Conservation (phyloP, 2,113 vertebrate genomes). For the Rostratula benghalensis region DNA sequence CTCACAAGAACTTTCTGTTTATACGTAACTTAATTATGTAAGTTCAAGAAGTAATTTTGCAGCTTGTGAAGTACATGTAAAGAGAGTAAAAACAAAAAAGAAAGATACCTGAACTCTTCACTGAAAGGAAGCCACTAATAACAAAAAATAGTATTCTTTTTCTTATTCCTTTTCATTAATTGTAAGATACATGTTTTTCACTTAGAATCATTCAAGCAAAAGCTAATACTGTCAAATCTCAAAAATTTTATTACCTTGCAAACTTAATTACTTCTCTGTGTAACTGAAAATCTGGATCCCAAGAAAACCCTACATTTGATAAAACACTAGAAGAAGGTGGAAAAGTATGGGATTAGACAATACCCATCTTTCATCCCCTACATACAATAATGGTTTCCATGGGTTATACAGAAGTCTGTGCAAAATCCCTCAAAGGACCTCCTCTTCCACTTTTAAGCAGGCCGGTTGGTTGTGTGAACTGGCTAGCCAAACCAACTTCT, state of each 20-base stretch:
- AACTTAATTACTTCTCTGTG: background rate
- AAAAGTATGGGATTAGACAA: background rate
- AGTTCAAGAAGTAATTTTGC: background rate
- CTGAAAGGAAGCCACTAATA: background rate
- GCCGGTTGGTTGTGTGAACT: background rate
- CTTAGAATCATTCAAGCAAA: background rate
- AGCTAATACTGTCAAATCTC: background rate
- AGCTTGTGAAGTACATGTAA: background rate
- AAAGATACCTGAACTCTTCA: background rate
- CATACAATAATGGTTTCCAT: accelerated
- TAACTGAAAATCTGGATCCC: background rate
- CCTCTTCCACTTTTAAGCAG: background rate
- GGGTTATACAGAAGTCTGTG: background rate
- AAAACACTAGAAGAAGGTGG: background rate
- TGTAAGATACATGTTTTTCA: background rate
- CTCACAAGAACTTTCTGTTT: background rate
- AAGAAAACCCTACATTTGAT: background rate
- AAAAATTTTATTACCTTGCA: background rate
- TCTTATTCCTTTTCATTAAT: background rate
- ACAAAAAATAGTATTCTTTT: background rate
- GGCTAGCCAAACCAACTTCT: accelerated
- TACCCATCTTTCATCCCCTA: background rate
- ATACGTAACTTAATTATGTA: background rate
- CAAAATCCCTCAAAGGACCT: background rate
- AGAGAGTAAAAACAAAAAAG: background rate